Conservation (phyloP, 2,113 vertebrate genomes). For the Amazona vittata region DNA sequence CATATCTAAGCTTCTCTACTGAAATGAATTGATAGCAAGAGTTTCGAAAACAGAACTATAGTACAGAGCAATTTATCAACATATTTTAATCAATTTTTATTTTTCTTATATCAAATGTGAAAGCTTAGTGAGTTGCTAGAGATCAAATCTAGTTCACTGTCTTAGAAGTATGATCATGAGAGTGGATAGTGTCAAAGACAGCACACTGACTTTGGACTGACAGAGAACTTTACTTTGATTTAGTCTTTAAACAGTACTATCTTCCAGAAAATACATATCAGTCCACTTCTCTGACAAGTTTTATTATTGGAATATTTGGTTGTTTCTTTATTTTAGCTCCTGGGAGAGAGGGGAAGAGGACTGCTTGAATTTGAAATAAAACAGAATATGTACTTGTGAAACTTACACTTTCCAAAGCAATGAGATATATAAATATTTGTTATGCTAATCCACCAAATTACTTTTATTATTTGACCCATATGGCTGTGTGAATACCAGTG, state of each 20-base stretch:
- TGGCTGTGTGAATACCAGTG: conserved; percentile 9
- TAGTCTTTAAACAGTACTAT: background rate
- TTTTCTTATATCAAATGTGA: background rate
- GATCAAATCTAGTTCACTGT: background rate
- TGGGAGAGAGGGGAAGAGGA: background rate
- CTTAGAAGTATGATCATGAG: background rate
- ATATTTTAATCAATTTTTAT: background rate
- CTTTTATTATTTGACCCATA: conserved; percentile 61
- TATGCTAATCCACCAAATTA: conserved; percentile 43
- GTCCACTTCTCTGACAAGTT: conserved; percentile 5
- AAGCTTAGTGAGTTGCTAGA: background rate
- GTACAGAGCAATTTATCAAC: background rate
- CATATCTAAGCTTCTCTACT: background rate
- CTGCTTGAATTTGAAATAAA: background rate
- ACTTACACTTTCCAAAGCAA: conserved; percentile 46
- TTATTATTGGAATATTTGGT: conserved; percentile 33
- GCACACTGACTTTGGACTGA: background rate
- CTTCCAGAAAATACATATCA: conserved; percentile 28
- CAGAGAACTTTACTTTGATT: conserved; percentile 23
- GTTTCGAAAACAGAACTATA: background rate
- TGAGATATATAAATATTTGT: conserved; percentile 45
- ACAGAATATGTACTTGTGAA: conserved; percentile 8
- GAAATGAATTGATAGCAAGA: background rate
- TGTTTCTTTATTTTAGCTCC: background rate
- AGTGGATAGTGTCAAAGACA: conserved; percentile 14